These are phyloP conservation scores for Chionomys nivalis DNA, from an alignment of 2,113 vertebrate genomes.

Conservation along the genomic window DNA sequence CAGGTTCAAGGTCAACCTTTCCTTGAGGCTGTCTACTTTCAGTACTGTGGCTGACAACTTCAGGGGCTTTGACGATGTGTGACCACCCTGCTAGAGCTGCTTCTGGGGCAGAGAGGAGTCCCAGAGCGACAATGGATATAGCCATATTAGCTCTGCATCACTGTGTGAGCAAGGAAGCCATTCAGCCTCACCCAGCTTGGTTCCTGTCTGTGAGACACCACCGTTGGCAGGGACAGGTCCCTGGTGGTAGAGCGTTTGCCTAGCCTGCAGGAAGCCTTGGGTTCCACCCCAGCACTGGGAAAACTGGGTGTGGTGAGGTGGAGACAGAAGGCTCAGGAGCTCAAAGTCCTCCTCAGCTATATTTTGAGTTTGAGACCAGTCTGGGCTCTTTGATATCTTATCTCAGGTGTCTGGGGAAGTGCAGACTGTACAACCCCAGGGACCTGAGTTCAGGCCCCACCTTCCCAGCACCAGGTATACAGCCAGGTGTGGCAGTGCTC, in stretches of 20 bases:
- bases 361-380: background rate
- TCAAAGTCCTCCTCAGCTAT: background rate
- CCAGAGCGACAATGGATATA: background rate
- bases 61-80: background rate
- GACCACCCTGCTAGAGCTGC: background rate
- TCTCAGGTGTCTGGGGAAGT: background rate
- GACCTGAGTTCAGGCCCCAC: background rate
- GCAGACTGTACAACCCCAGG: no score
- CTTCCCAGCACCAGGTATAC: background rate
- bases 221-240: rapidly evolving
- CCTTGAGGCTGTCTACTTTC: background rate
- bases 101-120: background rate
- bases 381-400: background rate
- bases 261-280: background rate
- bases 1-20: background rate
- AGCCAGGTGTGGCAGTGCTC: background rate
- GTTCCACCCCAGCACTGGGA: background rate
- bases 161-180: background rate
- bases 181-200: background rate
- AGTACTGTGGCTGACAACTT: background rate
- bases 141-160: background rate
- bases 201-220: background rate
- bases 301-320: background rate
- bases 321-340: background rate
- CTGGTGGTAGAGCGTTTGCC: background rate